phyloP scores from a whole-genome alignment of 2,113 vertebrate genomes.

The Caranx ignobilis region DNA sequence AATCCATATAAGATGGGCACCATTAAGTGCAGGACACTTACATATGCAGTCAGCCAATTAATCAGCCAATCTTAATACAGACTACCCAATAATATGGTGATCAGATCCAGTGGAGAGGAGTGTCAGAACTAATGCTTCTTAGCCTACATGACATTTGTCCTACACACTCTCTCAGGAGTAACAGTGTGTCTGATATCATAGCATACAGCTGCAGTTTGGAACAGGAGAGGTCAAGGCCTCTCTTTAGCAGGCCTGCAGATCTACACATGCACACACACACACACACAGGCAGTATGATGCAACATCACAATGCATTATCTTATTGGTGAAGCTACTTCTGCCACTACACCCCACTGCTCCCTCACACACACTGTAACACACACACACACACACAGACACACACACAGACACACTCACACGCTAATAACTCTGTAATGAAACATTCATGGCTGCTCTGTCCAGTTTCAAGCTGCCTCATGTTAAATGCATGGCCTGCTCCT shows the following conservation, averaged over 20 bases:
- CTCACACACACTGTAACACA: not conserved
- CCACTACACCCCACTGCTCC: conserved; percentile 9
- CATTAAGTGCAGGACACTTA: no score
- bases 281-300: not conserved
- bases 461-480: conserved; percentile 47
- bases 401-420: conserved; percentile 18
- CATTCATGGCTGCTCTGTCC: conserved; percentile 51
- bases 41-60: no score
- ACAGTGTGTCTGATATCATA: no score
- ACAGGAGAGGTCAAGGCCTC: not conserved
- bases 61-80: no score
- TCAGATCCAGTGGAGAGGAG: no score
- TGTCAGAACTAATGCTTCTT: no score
- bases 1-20: no score
- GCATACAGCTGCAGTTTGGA: not conserved
- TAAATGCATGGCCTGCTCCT: conserved; percentile 52
- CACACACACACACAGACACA: conserved; percentile 17
- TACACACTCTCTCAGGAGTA: not conserved
- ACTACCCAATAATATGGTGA: no score
- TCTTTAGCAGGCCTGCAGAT: not conserved
- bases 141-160: no score
- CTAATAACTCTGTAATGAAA: conserved; percentile 34
- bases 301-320: not conserved
- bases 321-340: conserved; percentile 3
- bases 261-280: not conserved